A percentile compares a stretch with the other conserved stretches of the same genome.
These are phyloP conservation scores for Brienomyrus longianalis DNA, from an alignment of 2,113 vertebrate genomes.

Conservation along the genomic window DNA sequence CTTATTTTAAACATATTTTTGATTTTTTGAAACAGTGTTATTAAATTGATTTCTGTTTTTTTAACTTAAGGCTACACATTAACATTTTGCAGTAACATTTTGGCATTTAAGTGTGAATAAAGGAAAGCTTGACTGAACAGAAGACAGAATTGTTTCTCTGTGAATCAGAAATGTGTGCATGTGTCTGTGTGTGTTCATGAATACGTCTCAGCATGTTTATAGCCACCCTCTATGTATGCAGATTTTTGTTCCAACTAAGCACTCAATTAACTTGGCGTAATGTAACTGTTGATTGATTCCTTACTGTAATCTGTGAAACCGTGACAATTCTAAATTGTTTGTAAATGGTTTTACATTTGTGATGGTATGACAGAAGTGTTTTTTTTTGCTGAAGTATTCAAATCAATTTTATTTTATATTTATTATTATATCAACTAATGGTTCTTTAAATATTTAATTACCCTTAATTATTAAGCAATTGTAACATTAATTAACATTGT, in stretches of 20 bases:
- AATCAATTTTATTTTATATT: not conserved
- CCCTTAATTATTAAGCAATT: not conserved
- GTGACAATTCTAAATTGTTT: slow-evolving; percentile 4
- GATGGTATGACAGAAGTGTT: not conserved
- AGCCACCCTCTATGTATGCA: not conserved
- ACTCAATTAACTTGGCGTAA: slow-evolving; percentile 1
- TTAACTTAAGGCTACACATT: not conserved
- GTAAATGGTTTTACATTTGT: not conserved
- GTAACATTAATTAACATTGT: not conserved
- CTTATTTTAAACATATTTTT: not conserved
- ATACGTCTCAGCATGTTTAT: not conserved
- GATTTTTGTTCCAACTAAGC: not conserved
- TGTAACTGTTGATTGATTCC: slow-evolving; percentile 8
- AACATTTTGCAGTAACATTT: not conserved
- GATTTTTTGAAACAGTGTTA: not conserved
- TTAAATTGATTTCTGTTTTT: not conserved
- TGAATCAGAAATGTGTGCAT: not conserved
- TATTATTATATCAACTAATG: not conserved
- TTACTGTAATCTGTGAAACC: not conserved
- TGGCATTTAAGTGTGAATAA: not conserved
- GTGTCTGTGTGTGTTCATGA: not conserved
- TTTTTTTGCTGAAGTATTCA: not conserved
- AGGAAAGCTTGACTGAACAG: not conserved
- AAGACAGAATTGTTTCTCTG: not conserved
- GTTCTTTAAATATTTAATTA: not conserved